Base-by-base conservation (phyloP, 2,888 invertebrate species). In the Spilosoma lubricipeda region DNA sequence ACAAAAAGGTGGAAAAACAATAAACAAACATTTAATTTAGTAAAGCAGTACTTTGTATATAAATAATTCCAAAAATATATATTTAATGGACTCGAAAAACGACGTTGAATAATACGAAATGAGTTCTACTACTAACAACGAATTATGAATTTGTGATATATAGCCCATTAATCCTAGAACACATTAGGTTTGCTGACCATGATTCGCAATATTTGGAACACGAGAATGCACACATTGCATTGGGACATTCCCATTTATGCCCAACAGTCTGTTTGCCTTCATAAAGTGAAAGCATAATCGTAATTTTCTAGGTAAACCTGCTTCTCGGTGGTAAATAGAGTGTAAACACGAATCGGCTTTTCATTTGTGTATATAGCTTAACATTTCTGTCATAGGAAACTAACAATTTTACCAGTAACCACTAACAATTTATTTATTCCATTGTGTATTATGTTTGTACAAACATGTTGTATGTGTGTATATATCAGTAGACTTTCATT, bases 231-330 rank as follows among this genome's bases (percentile, higher is more conserved):
- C 70, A 70, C 45, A 59, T 33, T 67, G 74, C 67, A 59, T 30
- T 70, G 42, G 70, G 45, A 68, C 39, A 52, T 71, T 56, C 52
- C 27, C 64, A 71, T 68, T 74, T 71, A 74, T 74, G 68, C 52
- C 59, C 68, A 67, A 71, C 52, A 67, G 63, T 63, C 67, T 74
- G 68, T 74, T 74, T 74, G 36, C 71, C 67, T 67, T 71, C 48
- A 67, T 63, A 56, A 45, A 70, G 67, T 42, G 67, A 68, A 74
- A 67, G 48, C 71, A 71, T 71, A 39, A 74, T 39, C 67, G 67
- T 71, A 71, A 71, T 64, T 74, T 71, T 39, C 52, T 39, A 71
- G 71, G 67, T 74, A 74, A 74, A 74, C 70, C 59, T 67, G 59
- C 33, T 39, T 67, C 67, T 56, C 66, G 33, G 3, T 65, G 56